phyloP scores from a whole-genome alignment of 2,113 vertebrate genomes.

The Catharus bicknelli region DNA sequence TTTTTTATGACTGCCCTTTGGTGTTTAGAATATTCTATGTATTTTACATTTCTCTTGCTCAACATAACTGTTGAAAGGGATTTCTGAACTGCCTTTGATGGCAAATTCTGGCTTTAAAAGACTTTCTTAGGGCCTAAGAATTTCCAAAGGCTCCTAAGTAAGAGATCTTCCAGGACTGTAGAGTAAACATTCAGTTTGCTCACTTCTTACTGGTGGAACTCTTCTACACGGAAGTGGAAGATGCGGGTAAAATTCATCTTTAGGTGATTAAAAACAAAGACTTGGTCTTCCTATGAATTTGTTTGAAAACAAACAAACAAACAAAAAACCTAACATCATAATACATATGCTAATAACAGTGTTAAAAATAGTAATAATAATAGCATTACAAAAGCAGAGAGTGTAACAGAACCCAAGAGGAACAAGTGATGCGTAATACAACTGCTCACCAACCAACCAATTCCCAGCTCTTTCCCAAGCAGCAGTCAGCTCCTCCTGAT shows the following conservation, averaged over 20 bases:
- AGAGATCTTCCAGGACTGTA: not conserved
- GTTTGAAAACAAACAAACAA: not conserved
- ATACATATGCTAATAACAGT: not conserved
- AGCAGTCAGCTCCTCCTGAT: fast-evolving
- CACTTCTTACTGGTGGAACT: not conserved
- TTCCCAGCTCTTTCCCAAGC: not conserved
- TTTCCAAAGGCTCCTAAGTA: not conserved
- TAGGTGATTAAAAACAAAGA: not conserved
- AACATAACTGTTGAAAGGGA: not conserved
- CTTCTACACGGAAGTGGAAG: not conserved
- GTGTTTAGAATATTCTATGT: not conserved
- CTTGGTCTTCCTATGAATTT: not conserved
- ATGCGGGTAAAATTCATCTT: not conserved
- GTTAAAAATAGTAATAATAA: not conserved
- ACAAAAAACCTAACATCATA: not conserved
- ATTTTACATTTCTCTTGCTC: not conserved
- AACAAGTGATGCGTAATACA: not conserved
- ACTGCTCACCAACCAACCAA: not conserved
- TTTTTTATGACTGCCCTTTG: not conserved
- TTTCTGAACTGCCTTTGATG: not conserved
- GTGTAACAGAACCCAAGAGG: not conserved
- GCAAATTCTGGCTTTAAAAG: not conserved
- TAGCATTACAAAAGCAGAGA: not conserved
- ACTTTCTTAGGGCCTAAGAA: not conserved
- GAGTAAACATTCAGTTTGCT: not conserved